Evolutionary conservation across 2,888 invertebrate genomes (phyloP).

Genomic region (Rhaphigaster nebulosa): DNA sequence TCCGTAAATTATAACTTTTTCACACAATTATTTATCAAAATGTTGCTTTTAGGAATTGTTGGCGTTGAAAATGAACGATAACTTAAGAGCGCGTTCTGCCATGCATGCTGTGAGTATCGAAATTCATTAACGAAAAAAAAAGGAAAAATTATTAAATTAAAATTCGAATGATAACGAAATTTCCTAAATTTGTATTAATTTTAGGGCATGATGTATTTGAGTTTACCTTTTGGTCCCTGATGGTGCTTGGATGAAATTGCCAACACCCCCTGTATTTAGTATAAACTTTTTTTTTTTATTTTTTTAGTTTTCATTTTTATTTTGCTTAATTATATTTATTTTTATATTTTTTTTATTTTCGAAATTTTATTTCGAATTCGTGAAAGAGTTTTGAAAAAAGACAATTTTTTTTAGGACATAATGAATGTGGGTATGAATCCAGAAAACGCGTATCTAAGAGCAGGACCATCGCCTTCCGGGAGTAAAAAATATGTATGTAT

Average conservation of each 20-base stretch:
- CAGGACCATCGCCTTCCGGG: not conserved
- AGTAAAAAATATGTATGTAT: slow-evolving; percentile 37
- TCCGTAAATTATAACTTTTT: not conserved
- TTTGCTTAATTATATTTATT: not conserved
- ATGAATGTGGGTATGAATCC: slow-evolving; percentile 37
- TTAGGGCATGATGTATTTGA: slow-evolving; percentile 14
- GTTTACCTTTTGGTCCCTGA: not conserved
- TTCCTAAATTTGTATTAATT: slow-evolving; percentile 8
- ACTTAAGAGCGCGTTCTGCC: slow-evolving; percentile 5
- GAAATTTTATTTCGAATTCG: slow-evolving; percentile 22
- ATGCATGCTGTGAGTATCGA: slow-evolving; percentile 3
- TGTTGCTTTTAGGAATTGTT: not conserved
- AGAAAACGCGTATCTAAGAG: slow-evolving; percentile 34
- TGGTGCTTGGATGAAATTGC: not conserved
- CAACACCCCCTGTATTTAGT: not conserved
- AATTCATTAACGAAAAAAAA: not conserved
- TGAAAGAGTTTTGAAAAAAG: not conserved
- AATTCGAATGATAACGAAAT: not conserved
- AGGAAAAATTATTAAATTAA: not conserved
- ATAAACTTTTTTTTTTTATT: not conserved
- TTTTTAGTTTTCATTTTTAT: not conserved
- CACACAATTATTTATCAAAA: not conserved
- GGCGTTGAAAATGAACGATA: not conserved
- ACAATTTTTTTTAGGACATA: slow-evolving; percentile 19
- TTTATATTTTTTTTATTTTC: not conserved